Base-by-base conservation (phyloP, 2,113 vertebrate species). In the Aegypius monachus region DNA sequence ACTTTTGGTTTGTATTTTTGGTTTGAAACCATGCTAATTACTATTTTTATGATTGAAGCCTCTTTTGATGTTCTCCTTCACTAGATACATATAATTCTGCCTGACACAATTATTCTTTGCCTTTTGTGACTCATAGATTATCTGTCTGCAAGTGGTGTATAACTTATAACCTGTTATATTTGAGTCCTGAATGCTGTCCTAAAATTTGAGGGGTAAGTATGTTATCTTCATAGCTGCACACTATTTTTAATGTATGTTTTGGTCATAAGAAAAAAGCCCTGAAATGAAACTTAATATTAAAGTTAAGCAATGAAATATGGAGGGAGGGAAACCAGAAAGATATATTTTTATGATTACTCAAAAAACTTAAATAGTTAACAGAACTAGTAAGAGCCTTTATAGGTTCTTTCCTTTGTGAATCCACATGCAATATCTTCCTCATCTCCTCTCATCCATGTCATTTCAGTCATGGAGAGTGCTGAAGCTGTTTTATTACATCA, bases 191-290 rank as follows among this genome's bases (percentile, higher is more conserved):
- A 78, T 3, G 0, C 16, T 61, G 21, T 55, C 21, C 48, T 74
- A 81, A 63, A 66, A 29, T 78, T 88, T 9, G 2, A 61, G 34
- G 11, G 20, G 31, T 38, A 7, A 47, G 5, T 43, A 29, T 2
- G 0, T 62, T 71, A 11, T 19, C 50, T 67, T 70, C 59, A 62
- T 13, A 43, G 34, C 8, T 70, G 21, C 20, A 17, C 0, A 0
- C 31, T 43, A 23, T 52, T 73, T 56, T 34, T 68, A 34, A 25
- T 19, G 8, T 22, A 15, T 26, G 16, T 16, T 81, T 68, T 58
- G 7, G 5, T 43, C 16, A 34, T 7, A 47, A 68, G 7, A 61
- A 90, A 81, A 62, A 75, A 71, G 7, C 1, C 7, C 23, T 75
- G 70, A 82, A 80, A 72, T 27, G 1, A 80, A 82, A 52, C 1